Conservation (phyloP, 2,797 vertebrate genomes). For the Rousettus madagascariensis region DNA sequence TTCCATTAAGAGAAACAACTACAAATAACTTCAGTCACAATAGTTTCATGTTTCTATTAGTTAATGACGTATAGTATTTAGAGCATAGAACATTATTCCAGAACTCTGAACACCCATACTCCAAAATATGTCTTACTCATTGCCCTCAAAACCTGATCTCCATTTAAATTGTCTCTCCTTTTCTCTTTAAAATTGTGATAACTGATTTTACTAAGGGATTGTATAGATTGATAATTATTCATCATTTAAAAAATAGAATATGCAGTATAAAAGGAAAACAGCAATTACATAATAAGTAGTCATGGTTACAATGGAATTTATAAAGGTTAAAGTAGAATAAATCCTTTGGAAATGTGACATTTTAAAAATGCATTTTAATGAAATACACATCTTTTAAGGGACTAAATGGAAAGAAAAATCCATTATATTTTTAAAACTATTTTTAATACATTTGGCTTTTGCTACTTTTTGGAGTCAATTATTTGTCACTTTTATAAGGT, state of each 20-base stretch:
- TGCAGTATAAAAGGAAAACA: not conserved
- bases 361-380: conserved; percentile 7
- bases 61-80: not conserved
- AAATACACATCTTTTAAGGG: not conserved
- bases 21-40: not conserved
- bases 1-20: not conserved
- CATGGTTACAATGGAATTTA: not conserved
- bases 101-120: not conserved
- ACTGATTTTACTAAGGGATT: not conserved
- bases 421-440: conserved; percentile 28
- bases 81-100: not conserved
- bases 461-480: not conserved
- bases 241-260: conserved; percentile 12
- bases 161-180: not conserved
- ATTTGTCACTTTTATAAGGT: not conserved
- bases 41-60: not conserved
- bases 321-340: conserved; percentile 43
- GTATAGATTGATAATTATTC: not conserved
- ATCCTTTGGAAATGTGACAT: conserved; percentile 32
- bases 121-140: not conserved
- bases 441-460: conserved; percentile 31
- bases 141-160: not conserved
- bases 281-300: conserved; percentile 47
- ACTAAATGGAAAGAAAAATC: conserved; percentile 32
- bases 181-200: not conserved